Base-by-base conservation (phyloP, 2,888 invertebrate species). In the Plemyria rubiginata region DNA sequence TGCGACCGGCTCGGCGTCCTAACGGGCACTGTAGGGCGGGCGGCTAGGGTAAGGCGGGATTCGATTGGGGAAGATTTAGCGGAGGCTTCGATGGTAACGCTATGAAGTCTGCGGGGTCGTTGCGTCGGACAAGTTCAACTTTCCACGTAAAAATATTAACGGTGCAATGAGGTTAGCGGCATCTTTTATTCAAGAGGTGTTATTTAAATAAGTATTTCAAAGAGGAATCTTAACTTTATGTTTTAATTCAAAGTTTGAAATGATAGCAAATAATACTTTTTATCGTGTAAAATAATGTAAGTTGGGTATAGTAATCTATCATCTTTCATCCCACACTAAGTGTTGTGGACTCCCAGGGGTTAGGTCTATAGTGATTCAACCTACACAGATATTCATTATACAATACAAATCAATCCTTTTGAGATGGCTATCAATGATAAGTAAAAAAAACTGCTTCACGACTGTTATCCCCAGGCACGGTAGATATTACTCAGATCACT, bases 1-100 rank as follows among this genome's bases (percentile, higher is more conserved):
- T 85, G 86, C 85, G 81, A 68, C 75, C 81, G 66, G 70, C 71
- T 72, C 82, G 80, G 75, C 80, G 78, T 68, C 80, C 74, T 67
- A 70, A 63, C 71, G 73, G 74, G 68, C 61, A 88, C 88, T 88
- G 86, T 75, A 76, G 83, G 81, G 84, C 83, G 86, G 80, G 83
- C 81, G 81, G 82, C 78, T 77, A 65, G 49, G 49, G 49, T 49
- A 49, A 45, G 68, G 71, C 67, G 70, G 67, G 72, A 75, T 76
- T 73, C 74, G 66, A 66, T 66, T 67, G 67, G 65, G 59, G 66
- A 66, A 67, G 68, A 67, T 67, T 64, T 60, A 60, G 57, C 50
- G 50, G 28, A 65, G 63, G 65, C 63, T 66, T 66, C 65, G 67
- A 62, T 41, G 60, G 59, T 54, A 54, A 46, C 46, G 46, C 6